phyloP scores from a whole-genome alignment of 2,113 vertebrate species.

The Phyllostomus hastatus region DNA sequence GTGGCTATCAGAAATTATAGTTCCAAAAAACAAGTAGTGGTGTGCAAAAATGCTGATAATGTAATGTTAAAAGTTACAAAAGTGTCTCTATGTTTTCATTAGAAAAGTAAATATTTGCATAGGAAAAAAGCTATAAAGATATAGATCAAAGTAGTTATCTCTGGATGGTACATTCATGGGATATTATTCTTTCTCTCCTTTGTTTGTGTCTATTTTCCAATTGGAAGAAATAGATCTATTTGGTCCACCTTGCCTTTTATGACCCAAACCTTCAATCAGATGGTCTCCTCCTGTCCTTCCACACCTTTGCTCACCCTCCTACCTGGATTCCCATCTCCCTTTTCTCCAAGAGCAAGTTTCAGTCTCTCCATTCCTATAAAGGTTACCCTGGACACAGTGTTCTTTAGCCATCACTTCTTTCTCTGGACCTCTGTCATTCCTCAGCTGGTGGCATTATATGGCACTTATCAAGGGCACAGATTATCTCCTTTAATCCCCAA shows the following conservation, averaged over 20 bases:
- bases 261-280: neutral
- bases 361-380: neutral
- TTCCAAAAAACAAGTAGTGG: neutral
- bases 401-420: neutral
- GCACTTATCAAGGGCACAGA: neutral
- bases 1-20: neutral
- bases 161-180: neutral
- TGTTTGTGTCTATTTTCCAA: neutral
- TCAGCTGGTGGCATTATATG: neutral
- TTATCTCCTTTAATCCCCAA: neutral
- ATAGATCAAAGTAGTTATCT: neutral
- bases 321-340: neutral
- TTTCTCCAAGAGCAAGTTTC: neutral
- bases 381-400: neutral
- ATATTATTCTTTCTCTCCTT: neutral
- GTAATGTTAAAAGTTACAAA: neutral
- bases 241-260: neutral
- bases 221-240: neutral
- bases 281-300: neutral
- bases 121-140: neutral
- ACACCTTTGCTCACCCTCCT: neutral
- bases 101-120: conserved; percentile 13
- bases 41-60: neutral
- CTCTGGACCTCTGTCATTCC: neutral
- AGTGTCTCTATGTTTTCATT: neutral